phyloP scores from a whole-genome alignment of 2,797 vertebrate genomes.

The Rhabdophis nuchalis region DNA sequence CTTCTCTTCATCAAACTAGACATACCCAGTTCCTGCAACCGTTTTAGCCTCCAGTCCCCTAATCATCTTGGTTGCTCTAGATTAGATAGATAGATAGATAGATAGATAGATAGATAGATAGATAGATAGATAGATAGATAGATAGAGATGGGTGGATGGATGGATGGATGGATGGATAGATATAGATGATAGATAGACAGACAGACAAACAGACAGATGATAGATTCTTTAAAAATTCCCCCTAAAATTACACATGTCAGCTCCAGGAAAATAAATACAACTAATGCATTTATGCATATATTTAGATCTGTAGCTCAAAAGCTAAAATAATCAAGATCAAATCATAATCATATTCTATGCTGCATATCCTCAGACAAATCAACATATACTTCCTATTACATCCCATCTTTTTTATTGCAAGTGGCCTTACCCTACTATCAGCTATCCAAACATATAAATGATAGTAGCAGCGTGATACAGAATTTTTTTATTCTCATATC shows the following conservation, averaged over 20 bases:
- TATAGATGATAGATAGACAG: not conserved
- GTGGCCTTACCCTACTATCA: not conserved
- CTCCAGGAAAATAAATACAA: not conserved
- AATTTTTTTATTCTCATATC: not conserved
- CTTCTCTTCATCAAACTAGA: no score
- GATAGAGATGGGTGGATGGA: no score
- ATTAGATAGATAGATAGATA: no score
- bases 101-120: no score
- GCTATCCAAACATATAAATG: not conserved
- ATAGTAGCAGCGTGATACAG: not conserved
- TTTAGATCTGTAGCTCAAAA: not conserved
- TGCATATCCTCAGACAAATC: not conserved
- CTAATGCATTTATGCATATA: not conserved
- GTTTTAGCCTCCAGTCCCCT: no score
- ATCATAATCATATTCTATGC: not conserved
- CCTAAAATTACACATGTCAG: not conserved
- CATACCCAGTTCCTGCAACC: no score
- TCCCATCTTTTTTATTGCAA: not conserved
- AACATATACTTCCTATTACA: not conserved
- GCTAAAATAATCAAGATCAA: not conserved
- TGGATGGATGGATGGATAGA: no score
- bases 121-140: no score
- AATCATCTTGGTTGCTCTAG: no score
- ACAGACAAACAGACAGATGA: not conserved
- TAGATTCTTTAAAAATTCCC: not conserved